Evolutionary conservation across 2,113 vertebrate species (phyloP), one percentile per base, ranked within the genome.

Genomic region (Jacana jacana): DNA sequence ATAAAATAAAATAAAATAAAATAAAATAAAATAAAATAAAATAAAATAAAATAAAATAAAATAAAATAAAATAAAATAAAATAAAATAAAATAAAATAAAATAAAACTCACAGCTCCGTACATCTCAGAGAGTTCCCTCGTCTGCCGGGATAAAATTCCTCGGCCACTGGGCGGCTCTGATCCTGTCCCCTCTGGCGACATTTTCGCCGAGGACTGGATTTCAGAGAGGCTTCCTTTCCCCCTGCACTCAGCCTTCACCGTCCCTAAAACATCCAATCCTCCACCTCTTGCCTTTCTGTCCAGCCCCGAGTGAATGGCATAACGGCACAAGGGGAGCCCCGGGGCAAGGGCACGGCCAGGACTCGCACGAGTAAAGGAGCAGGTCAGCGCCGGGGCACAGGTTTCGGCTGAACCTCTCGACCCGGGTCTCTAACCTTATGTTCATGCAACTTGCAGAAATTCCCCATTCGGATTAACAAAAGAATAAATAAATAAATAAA

Each of bases 151-250:
- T 22, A 15, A 58, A 73, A 80, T 30, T 66, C 28, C 6, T 9
- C 13, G 2, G 24, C 13, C 1, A 0, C 0, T 0, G 37, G 16
- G 13, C 0, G 0, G 17, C 27, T 88, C 6, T 44, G 46, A 60
- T 14, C 10, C 7, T 44, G 46, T 1, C 5, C 17, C 13, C 11
- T 28, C 13, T 20, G 0, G 0, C 0, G 1, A 27, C 16, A 31
- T 84, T 93, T 93, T 84, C 31, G 37, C 24, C 3, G 2, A 58
- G 9, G 27, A 49, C 10, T 60, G 60, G 12, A 40, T 88, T 92
- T 93, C 86, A 77, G 52, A 58, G 12, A 61, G 13, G 40, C 10
- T 86, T 28, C 22, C 88, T 81, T 22, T 68, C 31, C 46, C 57
- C 19, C n/a, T 58, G 4, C 9, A 6, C 5, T 69, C 68, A 52